phyloP scores from a whole-genome alignment of 2,113 vertebrate genomes.

The Chloroceryle aenea region DNA sequence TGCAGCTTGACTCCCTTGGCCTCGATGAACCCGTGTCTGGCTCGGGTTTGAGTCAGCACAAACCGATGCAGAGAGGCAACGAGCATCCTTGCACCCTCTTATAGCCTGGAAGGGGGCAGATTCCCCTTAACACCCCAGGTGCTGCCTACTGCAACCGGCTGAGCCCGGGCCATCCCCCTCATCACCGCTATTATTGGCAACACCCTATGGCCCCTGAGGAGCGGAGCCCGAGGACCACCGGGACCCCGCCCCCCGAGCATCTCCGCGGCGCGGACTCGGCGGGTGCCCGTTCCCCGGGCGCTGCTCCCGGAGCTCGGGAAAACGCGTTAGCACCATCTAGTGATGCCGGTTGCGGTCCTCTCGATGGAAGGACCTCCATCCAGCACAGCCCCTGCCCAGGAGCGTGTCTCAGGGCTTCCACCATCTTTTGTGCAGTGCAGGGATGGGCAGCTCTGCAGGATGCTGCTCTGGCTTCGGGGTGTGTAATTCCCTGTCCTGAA shows the following conservation, averaged over 20 bases:
- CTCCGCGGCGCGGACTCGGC: neutral
- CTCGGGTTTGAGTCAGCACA: neutral
- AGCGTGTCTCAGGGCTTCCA: neutral
- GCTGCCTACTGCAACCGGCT: neutral
- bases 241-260: neutral
- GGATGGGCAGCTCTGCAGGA: neutral
- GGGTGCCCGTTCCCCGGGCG: neutral
- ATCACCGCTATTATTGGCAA: rapidly evolving
- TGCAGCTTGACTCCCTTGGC: neutral
- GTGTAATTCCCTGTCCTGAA: neutral
- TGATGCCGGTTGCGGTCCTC: neutral
- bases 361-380: no score
- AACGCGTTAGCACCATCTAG: conserved; percentile 70
- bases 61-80: rapidly evolving
- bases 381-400: neutral
- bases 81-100: neutral
- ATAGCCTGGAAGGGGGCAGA: neutral
- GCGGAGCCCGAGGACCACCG: neutral
- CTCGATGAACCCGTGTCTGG: neutral
- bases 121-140: neutral
- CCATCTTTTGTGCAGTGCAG: neutral
- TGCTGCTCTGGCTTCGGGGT: neutral
- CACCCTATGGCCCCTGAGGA: rapidly evolving
- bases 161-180: neutral
- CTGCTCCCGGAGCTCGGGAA: neutral